Conservation (phyloP, 1,140 invertebrate species). For the Centruroides vittatus region DNA sequence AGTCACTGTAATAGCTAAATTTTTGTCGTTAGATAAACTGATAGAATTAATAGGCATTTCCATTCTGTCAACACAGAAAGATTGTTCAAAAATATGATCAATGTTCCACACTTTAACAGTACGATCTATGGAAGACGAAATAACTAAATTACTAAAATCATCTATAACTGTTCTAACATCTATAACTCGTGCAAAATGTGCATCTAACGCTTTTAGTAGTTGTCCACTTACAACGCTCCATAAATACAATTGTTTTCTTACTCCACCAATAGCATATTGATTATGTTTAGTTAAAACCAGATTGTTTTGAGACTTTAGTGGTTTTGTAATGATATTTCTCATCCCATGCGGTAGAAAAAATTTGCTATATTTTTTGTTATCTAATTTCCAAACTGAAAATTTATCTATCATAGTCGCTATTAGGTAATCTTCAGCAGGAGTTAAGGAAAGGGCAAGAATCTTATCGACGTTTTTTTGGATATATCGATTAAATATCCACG, state of each 20-base stretch:
- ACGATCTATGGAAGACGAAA: slow-evolving; percentile 85
- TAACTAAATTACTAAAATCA: slow-evolving; percentile 85
- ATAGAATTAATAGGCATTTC: slow-evolving; percentile 90
- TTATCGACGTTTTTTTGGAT: background rate
- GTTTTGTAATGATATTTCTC: slow-evolving; percentile 79
- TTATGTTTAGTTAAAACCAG: slow-evolving; percentile 78
- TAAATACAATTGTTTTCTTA: slow-evolving; percentile 88
- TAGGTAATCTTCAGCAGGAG: background rate
- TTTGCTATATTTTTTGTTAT: slow-evolving; percentile 25
- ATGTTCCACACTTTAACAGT: slow-evolving; percentile 99
- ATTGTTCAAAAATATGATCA: slow-evolving; percentile 95
- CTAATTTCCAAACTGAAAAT: slow-evolving; percentile 16
- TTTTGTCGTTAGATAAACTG: slow-evolving; percentile 52
- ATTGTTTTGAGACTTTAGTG: slow-evolving; percentile 66
- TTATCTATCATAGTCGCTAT: slow-evolving; percentile 6
- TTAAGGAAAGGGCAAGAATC: background rate
- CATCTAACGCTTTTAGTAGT: slow-evolving; percentile 82
- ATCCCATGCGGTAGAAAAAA: slow-evolving; percentile 73
- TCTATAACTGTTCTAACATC: slow-evolving; percentile 70
- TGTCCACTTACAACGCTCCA: slow-evolving; percentile 67
- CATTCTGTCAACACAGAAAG: slow-evolving; percentile 87
- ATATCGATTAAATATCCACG: background rate
- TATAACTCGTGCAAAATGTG: slow-evolving; percentile 93
- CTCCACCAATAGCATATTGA: slow-evolving; percentile 86
- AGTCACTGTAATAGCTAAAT: slow-evolving; percentile 71